A percentile compares a stretch with the other conserved stretches of the same genome.
Evolutionary conservation across 2,888 invertebrate species (phyloP).

Genomic region (Drosophila niveifrons): DNA sequence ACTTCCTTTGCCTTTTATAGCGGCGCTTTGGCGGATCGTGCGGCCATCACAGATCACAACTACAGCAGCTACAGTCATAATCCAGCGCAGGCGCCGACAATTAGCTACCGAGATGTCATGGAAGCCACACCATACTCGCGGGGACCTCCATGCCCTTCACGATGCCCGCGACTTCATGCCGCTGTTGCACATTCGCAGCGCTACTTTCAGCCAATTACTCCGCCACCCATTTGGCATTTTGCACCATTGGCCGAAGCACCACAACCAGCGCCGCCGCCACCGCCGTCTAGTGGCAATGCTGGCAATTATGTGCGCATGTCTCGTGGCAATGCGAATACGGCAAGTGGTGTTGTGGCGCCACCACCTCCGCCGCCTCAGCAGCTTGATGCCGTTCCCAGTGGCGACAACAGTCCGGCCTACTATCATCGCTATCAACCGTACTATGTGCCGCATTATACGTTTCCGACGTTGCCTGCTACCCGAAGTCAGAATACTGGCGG

Average conservation of each 20-base stretch:
- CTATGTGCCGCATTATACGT: constrained; percentile 70
- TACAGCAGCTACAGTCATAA: constrained; percentile 68
- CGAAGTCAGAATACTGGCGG: constrained; percentile 34
- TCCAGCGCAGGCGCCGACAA: constrained; percentile 46
- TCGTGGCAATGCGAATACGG: constrained; percentile 21
- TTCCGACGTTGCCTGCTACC: constrained; percentile 58
- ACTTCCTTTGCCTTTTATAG: constrained; percentile 75
- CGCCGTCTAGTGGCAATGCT: constrained; percentile 9
- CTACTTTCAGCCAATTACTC: constrained; percentile 69
- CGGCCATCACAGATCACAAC: constrained; percentile 67
- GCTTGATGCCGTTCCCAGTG: constrained; percentile 23
- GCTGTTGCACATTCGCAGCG: constrained; percentile 63
- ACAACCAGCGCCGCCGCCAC: constrained; percentile 24
- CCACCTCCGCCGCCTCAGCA: constrained; percentile 12
- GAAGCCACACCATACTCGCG: constrained; percentile 44
- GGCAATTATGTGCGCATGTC: constrained; percentile 36
- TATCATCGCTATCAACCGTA: constrained; percentile 72
- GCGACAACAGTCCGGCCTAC: constrained; percentile 60
- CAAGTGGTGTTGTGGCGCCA: constrained; percentile 13
- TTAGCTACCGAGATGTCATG: constrained; percentile 36
- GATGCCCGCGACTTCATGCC: constrained; percentile 65
- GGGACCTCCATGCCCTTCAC: constrained; percentile 38
- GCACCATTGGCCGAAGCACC: constrained; percentile 13
- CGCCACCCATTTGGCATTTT: constrained; percentile 67
- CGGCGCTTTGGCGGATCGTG: constrained; percentile 65